A percentile compares a stretch with the other conserved stretches of the same genome.
Conservation (phyloP, 2,113 vertebrate species). For the Oenanthe melanoleuca region DNA sequence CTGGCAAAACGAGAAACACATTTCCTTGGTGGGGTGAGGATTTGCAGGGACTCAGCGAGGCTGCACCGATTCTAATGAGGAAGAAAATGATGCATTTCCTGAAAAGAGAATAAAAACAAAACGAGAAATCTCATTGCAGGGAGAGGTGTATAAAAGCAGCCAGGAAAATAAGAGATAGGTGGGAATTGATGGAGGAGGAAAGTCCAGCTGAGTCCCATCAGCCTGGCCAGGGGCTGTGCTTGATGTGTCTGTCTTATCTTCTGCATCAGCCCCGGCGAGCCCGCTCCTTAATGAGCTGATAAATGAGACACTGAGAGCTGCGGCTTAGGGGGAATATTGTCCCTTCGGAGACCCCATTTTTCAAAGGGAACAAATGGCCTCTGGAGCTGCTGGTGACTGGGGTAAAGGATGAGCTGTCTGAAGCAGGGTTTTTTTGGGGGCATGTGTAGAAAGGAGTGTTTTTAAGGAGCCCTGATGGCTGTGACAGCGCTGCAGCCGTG, state of each 20-base stretch:
- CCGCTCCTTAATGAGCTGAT: slow-evolving; percentile 59
- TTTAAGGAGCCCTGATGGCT: not conserved
- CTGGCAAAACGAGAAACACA: slow-evolving; percentile 41
- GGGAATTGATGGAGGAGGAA: not conserved
- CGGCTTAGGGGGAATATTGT: slow-evolving; percentile 24
- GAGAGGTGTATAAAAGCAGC: not conserved
- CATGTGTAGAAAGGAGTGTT: not conserved
- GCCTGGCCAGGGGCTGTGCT: not conserved
- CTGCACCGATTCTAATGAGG: not conserved
- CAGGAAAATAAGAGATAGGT: not conserved
- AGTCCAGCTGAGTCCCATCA: slow-evolving; percentile 55
- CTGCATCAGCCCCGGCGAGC: not conserved
- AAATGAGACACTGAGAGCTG: slow-evolving; percentile 36
- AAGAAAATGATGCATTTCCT: not conserved
- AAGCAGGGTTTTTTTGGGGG: not conserved
- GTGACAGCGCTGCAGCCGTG: fast-evolving
- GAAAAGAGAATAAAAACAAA: not conserved
- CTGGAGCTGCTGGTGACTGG: not conserved
- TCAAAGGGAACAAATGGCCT: slow-evolving; percentile 48
- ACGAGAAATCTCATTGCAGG: fast-evolving
- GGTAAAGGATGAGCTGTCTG: not conserved
- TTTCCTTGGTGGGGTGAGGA: not conserved
- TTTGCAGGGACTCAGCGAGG: not conserved
- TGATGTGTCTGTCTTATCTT: slow-evolving; percentile 58
- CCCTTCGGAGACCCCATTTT: slow-evolving; percentile 23